A percentile compares a stretch with the other conserved stretches of the same genome.
Conservation (phyloP, 2,113 vertebrate genomes). For the Diadophis punctatus region DNA sequence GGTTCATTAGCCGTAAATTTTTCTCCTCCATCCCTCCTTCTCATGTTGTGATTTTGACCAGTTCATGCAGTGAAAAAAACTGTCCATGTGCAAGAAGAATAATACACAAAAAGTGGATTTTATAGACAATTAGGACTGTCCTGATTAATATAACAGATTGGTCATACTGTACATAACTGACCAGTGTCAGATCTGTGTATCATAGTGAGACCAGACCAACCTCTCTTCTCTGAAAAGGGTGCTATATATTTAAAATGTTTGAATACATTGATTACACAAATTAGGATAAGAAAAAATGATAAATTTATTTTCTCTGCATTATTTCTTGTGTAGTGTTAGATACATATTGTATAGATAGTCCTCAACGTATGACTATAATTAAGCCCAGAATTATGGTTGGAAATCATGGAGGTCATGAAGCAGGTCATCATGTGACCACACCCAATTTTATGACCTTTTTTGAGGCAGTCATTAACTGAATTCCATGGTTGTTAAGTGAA, state of each 20-base stretch:
- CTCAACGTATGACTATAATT: too few relatives aligned
- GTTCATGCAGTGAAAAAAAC: not conserved
- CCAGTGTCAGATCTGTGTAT: slow-evolving; percentile 38
- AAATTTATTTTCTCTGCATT: not conserved
- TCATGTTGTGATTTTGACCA: too few relatives aligned
- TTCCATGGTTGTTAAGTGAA: too few relatives aligned
- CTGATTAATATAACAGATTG: slow-evolving; percentile 13
- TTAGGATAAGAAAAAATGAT: slow-evolving; percentile 4
- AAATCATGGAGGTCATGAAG: too few relatives aligned
- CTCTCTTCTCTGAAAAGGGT: slow-evolving; percentile 33
- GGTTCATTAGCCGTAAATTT: too few relatives aligned
- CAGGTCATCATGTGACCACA: too few relatives aligned
- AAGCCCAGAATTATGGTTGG: too few relatives aligned
- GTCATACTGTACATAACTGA: slow-evolving; percentile 45
- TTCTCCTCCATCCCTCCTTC: too few relatives aligned
- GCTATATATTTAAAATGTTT: slow-evolving; percentile 33
- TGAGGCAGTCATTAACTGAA: too few relatives aligned
- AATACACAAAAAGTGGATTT: slow-evolving; percentile 11
- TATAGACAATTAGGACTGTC: slow-evolving; percentile 25
- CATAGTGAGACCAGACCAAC: slow-evolving; percentile 16
- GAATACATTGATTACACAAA: slow-evolving; percentile 1
- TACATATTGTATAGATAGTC: not conserved
- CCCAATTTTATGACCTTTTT: too few relatives aligned
- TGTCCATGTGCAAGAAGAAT: too few relatives aligned
- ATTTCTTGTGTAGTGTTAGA: slow-evolving; percentile 1